Conservation (phyloP, 2,113 vertebrate species). For the Ranitomeya variabilis region DNA sequence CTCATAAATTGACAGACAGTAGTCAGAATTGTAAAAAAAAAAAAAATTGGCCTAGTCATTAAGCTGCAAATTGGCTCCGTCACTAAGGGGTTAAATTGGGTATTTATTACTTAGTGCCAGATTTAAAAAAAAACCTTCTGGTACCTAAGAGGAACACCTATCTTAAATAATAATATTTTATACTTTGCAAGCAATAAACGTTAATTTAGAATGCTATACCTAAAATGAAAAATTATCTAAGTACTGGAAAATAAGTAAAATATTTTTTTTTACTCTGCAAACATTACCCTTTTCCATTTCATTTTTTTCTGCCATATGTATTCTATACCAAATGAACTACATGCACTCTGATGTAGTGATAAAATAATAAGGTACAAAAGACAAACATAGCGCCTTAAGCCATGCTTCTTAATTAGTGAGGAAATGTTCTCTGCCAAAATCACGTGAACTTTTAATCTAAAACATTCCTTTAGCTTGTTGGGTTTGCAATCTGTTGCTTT, state of each 20-base stretch:
- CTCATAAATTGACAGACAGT: no score
- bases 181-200: not conserved
- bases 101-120: no score
- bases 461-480: conserved; percentile 72
- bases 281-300: conserved; percentile 38
- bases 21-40: no score
- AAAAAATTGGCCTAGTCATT: no score
- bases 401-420: conserved; percentile 69
- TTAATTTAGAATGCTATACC: not conserved
- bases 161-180: not conserved
- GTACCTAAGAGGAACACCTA: not conserved
- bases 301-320: conserved; percentile 59
- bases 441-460: conserved; percentile 70
- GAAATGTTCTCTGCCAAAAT: conserved; percentile 69
- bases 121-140: no score
- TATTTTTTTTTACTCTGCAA: not conserved
- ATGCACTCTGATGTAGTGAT: conserved; percentile 53
- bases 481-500: conserved; percentile 69
- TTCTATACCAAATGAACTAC: conserved; percentile 43
- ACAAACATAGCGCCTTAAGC: conserved; percentile 70
- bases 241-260: not conserved
- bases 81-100: no score
- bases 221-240: not conserved
- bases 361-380: conserved; percentile 69
- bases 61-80: no score